A percentile compares a stretch with the other conserved stretches of the same genome.
phyloP scores from a whole-genome alignment of 2,888 invertebrate genomes.

The Entomobrya proxima region DNA sequence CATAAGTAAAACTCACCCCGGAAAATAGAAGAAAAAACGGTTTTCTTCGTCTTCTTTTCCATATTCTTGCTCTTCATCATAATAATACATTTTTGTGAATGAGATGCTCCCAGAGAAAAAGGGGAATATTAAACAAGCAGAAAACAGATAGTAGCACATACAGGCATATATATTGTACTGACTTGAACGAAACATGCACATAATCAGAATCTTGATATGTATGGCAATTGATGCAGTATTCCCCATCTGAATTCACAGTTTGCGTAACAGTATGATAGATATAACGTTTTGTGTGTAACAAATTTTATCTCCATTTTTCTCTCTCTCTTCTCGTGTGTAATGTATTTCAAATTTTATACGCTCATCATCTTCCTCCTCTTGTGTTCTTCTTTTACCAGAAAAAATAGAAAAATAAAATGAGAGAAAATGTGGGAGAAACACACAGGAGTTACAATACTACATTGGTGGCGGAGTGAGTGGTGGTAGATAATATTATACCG shows the following conservation, averaged over 20 bases:
- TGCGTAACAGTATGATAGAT: slow-evolving; percentile 29
- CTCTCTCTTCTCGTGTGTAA: slow-evolving; percentile 4
- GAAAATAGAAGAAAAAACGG: slow-evolving; percentile 7
- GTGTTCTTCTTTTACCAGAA: slow-evolving; percentile 30
- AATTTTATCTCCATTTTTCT: slow-evolving; percentile 57
- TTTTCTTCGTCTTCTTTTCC: not conserved
- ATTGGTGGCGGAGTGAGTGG: not conserved
- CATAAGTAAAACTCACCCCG: slow-evolving; percentile 13
- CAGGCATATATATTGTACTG: not conserved
- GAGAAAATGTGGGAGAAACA: slow-evolving; percentile 11
- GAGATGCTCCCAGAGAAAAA: slow-evolving; percentile 33
- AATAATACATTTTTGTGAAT: slow-evolving; percentile 45
- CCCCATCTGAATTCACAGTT: not conserved
- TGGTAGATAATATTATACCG: slow-evolving; percentile 37
- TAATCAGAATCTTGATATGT: not conserved
- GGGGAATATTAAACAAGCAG: slow-evolving; percentile 47
- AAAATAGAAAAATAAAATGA: not conserved
- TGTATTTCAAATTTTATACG: slow-evolving; percentile 66
- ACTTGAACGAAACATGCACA: not conserved
- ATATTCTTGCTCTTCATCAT: slow-evolving; percentile 14
- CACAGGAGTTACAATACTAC: not conserved
- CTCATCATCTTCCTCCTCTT: slow-evolving; percentile 57
- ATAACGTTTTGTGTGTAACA: slow-evolving; percentile 37
- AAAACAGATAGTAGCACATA: not conserved
- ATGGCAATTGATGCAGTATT: not conserved